Percentiles rank a stretch among this genome's conserved stretches.
phyloP scores from a whole-genome alignment of 2,888 invertebrate species.

The Thereva nobilitata region DNA sequence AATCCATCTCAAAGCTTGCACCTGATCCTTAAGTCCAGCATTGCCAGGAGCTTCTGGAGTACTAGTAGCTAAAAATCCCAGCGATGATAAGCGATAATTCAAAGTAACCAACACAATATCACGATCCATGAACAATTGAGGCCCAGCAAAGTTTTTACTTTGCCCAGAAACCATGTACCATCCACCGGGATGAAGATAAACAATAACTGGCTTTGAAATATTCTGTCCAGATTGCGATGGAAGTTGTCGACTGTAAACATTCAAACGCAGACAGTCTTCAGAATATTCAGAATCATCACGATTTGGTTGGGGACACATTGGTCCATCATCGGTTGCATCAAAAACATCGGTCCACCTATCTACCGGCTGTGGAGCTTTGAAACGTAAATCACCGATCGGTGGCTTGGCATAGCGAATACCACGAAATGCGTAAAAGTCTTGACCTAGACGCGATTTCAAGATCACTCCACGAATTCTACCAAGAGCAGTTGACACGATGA shows the following conservation, averaged over 20 bases:
- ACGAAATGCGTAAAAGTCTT: constrained; percentile 54
- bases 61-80: constrained; percentile 67
- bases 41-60: constrained; percentile 70
- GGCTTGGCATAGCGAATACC: constrained; percentile 57
- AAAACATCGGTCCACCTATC: constrained; percentile 50
- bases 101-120: constrained; percentile 68
- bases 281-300: constrained; percentile 47
- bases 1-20: constrained; percentile 68
- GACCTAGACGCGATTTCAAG: constrained; percentile 53
- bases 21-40: constrained; percentile 72
- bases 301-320: constrained; percentile 46
- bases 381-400: constrained; percentile 53
- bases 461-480: constrained; percentile 54
- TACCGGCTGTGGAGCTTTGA: constrained; percentile 52
- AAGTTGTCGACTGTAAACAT: constrained; percentile 56
- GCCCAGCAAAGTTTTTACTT: constrained; percentile 52
- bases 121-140: constrained; percentile 65
- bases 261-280: constrained; percentile 64
- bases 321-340: constrained; percentile 53
- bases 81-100: constrained; percentile 63
- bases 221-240: constrained; percentile 50
- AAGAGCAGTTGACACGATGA: constrained; percentile 35
- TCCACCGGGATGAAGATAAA: constrained; percentile 72
- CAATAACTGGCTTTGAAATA: constrained; percentile 63
- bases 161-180: constrained; percentile 64